Conservation (phyloP, 2,888 invertebrate species). For the Caenorhabditis virilis region DNA sequence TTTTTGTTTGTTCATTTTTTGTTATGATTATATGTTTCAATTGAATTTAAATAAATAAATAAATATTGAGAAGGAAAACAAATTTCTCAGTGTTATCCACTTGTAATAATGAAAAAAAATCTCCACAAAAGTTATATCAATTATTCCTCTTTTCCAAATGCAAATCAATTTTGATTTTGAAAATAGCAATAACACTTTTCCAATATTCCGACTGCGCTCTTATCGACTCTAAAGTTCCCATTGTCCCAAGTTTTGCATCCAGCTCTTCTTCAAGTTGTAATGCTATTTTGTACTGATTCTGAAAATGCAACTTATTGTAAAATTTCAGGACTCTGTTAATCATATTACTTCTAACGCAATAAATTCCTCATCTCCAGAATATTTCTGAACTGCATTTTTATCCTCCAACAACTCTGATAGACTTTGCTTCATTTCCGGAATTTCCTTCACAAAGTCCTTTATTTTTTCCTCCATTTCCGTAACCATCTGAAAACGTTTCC, state of each 20-base stretch:
- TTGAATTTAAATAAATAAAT: too few species aligned
- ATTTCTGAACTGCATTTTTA: conserved; percentile 9
- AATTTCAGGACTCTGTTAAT: not conserved
- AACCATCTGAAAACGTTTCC: not conserved
- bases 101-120: too few species aligned
- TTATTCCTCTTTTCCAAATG: too few species aligned
- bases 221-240: conserved; percentile 11
- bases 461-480: conserved; percentile 1
- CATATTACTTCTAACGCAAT: not conserved
- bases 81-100: too few species aligned
- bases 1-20: too few species aligned
- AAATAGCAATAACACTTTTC: conserved; percentile 14
- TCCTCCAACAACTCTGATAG: conserved; percentile 8
- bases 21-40: too few species aligned
- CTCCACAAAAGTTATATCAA: too few species aligned
- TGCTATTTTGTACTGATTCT: not conserved
- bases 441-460: not conserved
- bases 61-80: too few species aligned
- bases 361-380: not conserved
- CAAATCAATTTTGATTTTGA: conserved; percentile 18
- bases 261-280: not conserved
- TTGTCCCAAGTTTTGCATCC: conserved; percentile 3
- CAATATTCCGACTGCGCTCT: conserved; percentile 20
- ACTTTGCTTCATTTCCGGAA: conserved; percentile 13
- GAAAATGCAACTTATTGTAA: too few species aligned